phyloP scores from a whole-genome alignment of 2,888 invertebrate genomes.

The Pyrrhia umbra region DNA sequence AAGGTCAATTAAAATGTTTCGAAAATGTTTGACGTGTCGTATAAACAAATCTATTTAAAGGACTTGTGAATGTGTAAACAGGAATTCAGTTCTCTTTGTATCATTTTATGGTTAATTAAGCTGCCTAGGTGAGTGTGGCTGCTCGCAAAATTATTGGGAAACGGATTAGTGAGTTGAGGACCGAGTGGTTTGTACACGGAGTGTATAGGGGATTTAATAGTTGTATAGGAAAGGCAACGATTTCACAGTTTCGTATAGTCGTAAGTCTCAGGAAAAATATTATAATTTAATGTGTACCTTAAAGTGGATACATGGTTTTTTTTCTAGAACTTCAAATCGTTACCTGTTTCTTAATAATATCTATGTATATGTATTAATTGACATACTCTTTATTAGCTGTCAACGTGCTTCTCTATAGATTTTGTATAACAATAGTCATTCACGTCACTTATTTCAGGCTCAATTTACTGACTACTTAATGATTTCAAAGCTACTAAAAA shows the following conservation, averaged over 20 bases:
- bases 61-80: conserved; percentile 24
- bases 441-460: too few relatives aligned
- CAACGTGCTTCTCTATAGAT: too few relatives aligned
- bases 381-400: too few relatives aligned
- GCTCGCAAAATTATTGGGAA: conserved; percentile 16
- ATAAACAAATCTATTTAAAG: conserved; percentile 39
- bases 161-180: conserved; percentile 12
- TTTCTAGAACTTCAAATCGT: not conserved
- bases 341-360: too few relatives aligned
- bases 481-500: too few relatives aligned
- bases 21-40: conserved; percentile 18
- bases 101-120: conserved; percentile 41
- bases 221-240: not conserved
- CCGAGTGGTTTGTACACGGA: not conserved
- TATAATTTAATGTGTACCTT: not conserved
- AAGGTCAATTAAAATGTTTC: conserved; percentile 15
- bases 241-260: not conserved
- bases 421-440: too few relatives aligned
- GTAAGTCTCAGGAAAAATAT: not conserved
- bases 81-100: conserved; percentile 19
- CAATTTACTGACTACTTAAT: too few relatives aligned
- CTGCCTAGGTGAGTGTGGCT: conserved; percentile 1
- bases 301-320: not conserved
- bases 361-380: too few relatives aligned
- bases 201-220: not conserved